Conservation (phyloP, 2,113 vertebrate genomes). For the Chelonoidis abingdonii region DNA sequence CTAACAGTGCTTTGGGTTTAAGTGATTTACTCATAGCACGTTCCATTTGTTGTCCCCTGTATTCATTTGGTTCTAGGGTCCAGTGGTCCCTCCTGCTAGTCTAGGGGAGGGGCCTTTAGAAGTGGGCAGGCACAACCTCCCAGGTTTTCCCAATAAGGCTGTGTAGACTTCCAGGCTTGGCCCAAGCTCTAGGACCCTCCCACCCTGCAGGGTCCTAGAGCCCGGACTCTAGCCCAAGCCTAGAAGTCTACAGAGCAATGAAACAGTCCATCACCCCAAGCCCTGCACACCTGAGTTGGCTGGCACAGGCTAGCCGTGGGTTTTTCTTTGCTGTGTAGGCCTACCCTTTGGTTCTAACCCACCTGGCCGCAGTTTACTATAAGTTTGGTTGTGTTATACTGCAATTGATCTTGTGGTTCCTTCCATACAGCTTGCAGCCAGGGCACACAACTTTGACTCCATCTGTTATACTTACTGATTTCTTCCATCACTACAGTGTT, state of each 20-base stretch:
- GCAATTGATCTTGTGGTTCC: background rate
- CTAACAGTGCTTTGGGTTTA: background rate
- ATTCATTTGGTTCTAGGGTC: too few species aligned
- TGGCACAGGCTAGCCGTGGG: background rate
- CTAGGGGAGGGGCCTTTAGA: too few species aligned
- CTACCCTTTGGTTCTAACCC: background rate
- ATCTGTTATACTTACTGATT: conserved; percentile 88
- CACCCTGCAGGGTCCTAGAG: background rate
- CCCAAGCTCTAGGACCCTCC: background rate
- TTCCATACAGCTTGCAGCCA: background rate
- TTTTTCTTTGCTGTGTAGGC: background rate
- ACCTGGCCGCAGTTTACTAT: background rate
- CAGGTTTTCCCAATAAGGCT: too few species aligned
- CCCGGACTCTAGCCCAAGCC: background rate
- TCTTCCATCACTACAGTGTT: conserved; percentile 99
- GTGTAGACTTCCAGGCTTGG: background rate
- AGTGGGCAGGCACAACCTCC: too few species aligned
- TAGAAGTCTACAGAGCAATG: background rate
- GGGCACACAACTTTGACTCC: background rate
- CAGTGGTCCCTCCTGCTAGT: too few species aligned
- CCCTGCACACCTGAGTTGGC: background rate
- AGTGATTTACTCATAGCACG: background rate
- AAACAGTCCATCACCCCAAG: background rate
- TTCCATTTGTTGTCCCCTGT: background rate
- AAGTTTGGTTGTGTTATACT: background rate